Conservation (phyloP, 2,888 invertebrate genomes). For the Stenolophus ochropezus region DNA sequence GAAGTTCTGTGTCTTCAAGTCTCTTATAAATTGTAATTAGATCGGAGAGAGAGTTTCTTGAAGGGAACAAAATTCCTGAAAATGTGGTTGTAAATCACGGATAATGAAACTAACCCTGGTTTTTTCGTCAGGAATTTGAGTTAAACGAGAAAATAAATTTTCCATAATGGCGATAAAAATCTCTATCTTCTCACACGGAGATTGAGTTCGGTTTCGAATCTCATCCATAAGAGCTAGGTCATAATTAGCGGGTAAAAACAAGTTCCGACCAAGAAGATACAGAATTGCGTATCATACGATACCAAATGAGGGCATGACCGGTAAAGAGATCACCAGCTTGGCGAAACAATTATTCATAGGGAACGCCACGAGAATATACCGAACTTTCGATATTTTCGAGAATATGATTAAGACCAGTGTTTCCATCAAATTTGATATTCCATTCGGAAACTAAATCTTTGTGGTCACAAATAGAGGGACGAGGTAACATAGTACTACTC, state of each 20-base stretch:
- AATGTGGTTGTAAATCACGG: background rate
- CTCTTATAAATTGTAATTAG: too few relatives aligned
- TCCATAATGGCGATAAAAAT: background rate
- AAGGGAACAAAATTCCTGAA: background rate
- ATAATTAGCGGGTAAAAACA: background rate
- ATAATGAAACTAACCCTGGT: background rate
- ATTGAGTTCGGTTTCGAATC: background rate
- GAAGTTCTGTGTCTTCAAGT: too few relatives aligned
- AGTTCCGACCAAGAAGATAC: background rate
- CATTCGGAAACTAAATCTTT: too few relatives aligned
- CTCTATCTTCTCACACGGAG: background rate
- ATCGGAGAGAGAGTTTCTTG: too few relatives aligned
- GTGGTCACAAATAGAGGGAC: too few relatives aligned
- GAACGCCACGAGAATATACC: background rate
- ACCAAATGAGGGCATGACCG: too few relatives aligned
- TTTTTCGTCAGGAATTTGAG: background rate
- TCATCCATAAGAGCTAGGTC: slow-evolving; percentile 1
- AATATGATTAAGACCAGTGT: background rate
- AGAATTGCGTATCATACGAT: too few relatives aligned
- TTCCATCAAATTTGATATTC: too few relatives aligned
- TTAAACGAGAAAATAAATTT: background rate
- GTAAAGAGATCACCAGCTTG: background rate
- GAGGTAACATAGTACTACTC: too few relatives aligned
- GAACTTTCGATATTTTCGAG: background rate
- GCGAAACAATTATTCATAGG: background rate